Base-by-base conservation (phyloP, 92 coral and sea anemone species). In the Palythoa grandiflora region DNA sequence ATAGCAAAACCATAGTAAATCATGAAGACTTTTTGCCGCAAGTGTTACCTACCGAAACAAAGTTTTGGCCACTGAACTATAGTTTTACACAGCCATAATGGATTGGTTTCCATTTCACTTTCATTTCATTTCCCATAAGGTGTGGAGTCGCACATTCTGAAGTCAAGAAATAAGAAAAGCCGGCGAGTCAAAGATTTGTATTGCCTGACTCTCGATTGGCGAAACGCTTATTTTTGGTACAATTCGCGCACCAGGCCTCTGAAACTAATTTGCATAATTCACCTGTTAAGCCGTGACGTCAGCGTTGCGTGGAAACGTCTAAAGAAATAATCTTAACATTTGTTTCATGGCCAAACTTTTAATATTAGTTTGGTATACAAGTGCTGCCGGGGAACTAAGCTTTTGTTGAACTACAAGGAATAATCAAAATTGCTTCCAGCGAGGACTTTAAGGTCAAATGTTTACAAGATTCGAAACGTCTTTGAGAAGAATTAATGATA, bases 31-130 rank as follows among this genome's bases (percentile, higher is more conserved):
- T 72, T 71, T 28, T 51, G 54, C 55, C 16, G 70, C 86, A 53
- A 37, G 13, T 53, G 61, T 61, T 20, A 90, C 96, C 87, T 80
- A 95, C 98, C 96, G 52, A 95, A 95, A 78, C 87, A 80, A 6
- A 90, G 87, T 84, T 91, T 91, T 13, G 95, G 92, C 50, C 90
- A 93, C 48, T 75, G 48, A 40, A 93, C 89, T n/a, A 95, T 87
- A 15, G 93, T 60, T 50, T 84, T 81, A 71, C 98, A 95, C 68
- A 85, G 80, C 70, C 83, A 63, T 65, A 91, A 59, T 14, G 87
- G 80, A 54, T 61, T 68, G 51, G 71, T 54, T 65, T 73, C 68
- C 77, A 88, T 84, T 54, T 60, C 77, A 88, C 78, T 54, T 60
- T 51, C 59, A 28, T 28, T 10, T 51, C 71, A 60, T 71, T 37